Conservation (phyloP, 2,797 vertebrate genomes). For the Schizothorax lantsangensis region DNA sequence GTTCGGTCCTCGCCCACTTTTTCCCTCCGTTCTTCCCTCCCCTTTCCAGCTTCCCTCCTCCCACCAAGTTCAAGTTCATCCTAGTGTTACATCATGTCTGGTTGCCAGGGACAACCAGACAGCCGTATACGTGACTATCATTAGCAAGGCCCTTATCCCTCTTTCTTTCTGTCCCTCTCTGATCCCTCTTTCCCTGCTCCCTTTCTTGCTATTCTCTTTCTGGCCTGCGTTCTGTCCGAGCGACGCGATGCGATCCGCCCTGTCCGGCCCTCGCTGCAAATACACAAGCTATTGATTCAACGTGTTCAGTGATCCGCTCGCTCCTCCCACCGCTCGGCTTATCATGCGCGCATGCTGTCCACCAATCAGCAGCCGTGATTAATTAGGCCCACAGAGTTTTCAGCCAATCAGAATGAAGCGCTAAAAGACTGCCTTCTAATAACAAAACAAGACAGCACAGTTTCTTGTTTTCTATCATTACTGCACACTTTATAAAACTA, state of each 20-base stretch:
- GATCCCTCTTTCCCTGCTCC: conserved; percentile 47
- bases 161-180: conserved; percentile 77
- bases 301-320: conserved; percentile 14
- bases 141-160: conserved; percentile 87
- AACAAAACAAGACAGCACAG: background rate
- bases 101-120: conserved; percentile 96
- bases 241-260: background rate
- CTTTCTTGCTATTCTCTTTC: conserved; percentile 40
- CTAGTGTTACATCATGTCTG: conserved; percentile 98
- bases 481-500: background rate
- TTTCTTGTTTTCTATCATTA: background rate
- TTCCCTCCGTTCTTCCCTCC: conserved; percentile 73
- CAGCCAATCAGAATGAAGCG: conserved; percentile 68
- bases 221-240: background rate
- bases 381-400: conserved; percentile 82
- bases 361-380: conserved; percentile 76
- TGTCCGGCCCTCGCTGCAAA: conserved; percentile 26
- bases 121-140: conserved; percentile 96
- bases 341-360: conserved; percentile 24
- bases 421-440: background rate
- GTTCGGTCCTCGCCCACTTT: conserved; percentile 71
- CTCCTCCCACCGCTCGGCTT: conserved; percentile 53
- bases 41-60: conserved; percentile 67
- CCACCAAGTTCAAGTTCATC: conserved; percentile 97
- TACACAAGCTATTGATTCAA: conserved; percentile 7